Conservation (phyloP, 2,888 invertebrate species). For the Anoncus sp. region DNA sequence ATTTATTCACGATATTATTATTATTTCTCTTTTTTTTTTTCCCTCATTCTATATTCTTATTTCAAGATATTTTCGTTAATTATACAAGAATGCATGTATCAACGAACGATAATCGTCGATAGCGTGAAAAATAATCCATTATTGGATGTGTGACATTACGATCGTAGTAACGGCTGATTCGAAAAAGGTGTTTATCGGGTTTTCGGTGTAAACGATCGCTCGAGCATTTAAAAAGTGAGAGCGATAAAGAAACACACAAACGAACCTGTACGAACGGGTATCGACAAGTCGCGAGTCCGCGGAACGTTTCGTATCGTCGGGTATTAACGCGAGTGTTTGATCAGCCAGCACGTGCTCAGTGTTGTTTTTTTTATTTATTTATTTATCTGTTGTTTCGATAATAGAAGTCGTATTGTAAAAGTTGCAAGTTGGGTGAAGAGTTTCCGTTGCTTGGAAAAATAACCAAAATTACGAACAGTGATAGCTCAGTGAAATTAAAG, state of each 20-base stretch:
- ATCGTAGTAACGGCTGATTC: conserved; percentile 17
- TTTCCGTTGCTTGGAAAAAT: conserved; percentile 4
- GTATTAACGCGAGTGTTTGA: conserved; percentile 46
- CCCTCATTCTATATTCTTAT: not conserved
- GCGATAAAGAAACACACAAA: not conserved
- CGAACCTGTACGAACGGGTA: conserved; percentile 27
- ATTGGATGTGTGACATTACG: conserved; percentile 16
- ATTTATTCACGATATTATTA: too few relatives aligned
- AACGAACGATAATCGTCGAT: not conserved
- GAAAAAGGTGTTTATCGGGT: conserved; percentile 9
- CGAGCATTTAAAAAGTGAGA: conserved; percentile 16
- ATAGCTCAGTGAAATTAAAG: conserved; percentile 20
- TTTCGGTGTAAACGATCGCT: conserved; percentile 8
- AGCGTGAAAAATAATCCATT: not conserved
- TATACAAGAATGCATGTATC: not conserved
- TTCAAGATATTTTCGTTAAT: not conserved
- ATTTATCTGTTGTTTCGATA: not conserved
- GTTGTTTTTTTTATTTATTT: conserved; percentile 12
- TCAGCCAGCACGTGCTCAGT: conserved; percentile 48
- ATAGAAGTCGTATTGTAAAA: not conserved
- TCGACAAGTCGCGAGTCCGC: conserved; percentile 24
- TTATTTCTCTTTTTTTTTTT: not conserved
- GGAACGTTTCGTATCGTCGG: conserved; percentile 33
- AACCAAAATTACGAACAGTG: conserved; percentile 13
- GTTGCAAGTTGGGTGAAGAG: not conserved